phyloP scores from a whole-genome alignment of 2,113 vertebrate species.

The Pandion haliaetus region DNA sequence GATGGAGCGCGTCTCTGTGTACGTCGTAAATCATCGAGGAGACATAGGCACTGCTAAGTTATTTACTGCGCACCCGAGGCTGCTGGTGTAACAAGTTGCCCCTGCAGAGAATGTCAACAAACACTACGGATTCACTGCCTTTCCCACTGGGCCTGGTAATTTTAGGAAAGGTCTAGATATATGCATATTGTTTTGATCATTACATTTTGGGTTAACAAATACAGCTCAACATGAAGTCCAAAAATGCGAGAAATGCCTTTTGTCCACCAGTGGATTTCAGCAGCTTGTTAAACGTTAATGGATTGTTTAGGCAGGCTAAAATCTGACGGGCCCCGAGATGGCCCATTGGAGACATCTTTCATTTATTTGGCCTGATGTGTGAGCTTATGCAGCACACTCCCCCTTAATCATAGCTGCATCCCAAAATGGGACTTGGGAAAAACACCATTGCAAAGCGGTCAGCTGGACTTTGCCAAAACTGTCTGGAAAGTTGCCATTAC shows the following conservation, averaged over 20 bases:
- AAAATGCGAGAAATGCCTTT: background rate
- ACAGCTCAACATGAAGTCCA: background rate
- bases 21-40: background rate
- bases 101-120: background rate
- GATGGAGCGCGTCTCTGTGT: background rate
- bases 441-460: background rate
- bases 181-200: background rate
- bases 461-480: background rate
- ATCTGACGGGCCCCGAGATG: background rate
- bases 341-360: background rate
- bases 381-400: background rate
- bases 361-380: background rate
- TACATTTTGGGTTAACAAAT: background rate
- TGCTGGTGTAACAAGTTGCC: background rate
- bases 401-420: background rate
- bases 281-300: background rate
- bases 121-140: background rate
- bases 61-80: background rate
- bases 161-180: background rate
- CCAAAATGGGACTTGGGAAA: background rate
- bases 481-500: background rate
- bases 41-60: background rate
- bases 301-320: background rate
- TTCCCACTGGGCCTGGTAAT: background rate
- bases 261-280: background rate